Percentiles rank a stretch among this genome's conserved stretches.
Conservation (phyloP, 2,888 invertebrate species). For the Amiota mariae region DNA sequence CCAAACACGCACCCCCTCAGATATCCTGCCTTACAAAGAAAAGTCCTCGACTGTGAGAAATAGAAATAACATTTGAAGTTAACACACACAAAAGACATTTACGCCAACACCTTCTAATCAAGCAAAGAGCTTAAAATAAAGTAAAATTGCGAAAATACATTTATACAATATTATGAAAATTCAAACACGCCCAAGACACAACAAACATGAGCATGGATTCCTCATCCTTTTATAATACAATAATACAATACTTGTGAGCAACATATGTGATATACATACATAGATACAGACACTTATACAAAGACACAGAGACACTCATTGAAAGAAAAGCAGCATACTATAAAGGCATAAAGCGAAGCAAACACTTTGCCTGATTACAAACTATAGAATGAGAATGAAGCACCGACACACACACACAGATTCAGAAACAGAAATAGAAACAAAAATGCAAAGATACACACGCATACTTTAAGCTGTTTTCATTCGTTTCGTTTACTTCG, state of each 20-base stretch:
- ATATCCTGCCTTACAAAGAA: slow-evolving; percentile 15
- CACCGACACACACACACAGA: neutral
- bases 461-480: neutral
- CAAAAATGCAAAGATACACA: slow-evolving; percentile 5
- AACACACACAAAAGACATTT: slow-evolving; percentile 52
- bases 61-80: slow-evolving; percentile 54
- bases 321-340: neutral
- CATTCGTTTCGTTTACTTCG: neutral
- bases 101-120: slow-evolving; percentile 67
- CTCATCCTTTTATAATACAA: too few relatives aligned
- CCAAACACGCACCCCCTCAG: slow-evolving; percentile 16
- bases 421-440: neutral
- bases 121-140: slow-evolving; percentile 66
- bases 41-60: slow-evolving; percentile 31
- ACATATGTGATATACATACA: slow-evolving; percentile 15
- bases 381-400: slow-evolving; percentile 7
- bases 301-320: neutral
- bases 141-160: slow-evolving; percentile 62
- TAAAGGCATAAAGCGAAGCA: slow-evolving; percentile 10
- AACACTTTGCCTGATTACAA: slow-evolving; percentile 25
- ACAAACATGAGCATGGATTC: slow-evolving; percentile 49
- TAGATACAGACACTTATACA: neutral
- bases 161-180: slow-evolving; percentile 60
- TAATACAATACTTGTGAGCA: neutral
- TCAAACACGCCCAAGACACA: slow-evolving; percentile 22